Percentiles rank a stretch among this genome's conserved stretches.
These are phyloP conservation scores for Argentina silus DNA, from an alignment of 2,797 vertebrate genomes.

Conservation along the genomic window DNA sequence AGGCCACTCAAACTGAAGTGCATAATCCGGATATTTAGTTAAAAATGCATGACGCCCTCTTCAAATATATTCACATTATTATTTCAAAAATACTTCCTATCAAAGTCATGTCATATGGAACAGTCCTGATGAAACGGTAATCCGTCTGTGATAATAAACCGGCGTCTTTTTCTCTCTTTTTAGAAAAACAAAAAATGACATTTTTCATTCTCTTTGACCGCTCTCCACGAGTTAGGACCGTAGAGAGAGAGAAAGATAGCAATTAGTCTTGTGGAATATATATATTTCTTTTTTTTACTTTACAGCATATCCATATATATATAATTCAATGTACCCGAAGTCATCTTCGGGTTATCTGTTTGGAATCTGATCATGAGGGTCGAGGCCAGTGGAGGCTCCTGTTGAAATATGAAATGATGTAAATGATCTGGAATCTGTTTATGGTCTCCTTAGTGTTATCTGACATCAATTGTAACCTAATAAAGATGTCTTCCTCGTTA, in stretches of 20 bases:
- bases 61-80: slow-evolving; percentile 74
- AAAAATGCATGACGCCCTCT: slow-evolving; percentile 54
- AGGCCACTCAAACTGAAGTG: slow-evolving; percentile 31
- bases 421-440: slow-evolving; percentile 27
- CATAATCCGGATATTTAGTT: slow-evolving; percentile 30
- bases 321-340: too few species aligned
- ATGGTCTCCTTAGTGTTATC: slow-evolving; percentile 30
- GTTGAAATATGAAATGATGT: slow-evolving; percentile 6
- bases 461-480: slow-evolving; percentile 46
- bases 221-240: not conserved
- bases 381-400: not conserved
- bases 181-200: not conserved
- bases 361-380: too few species aligned
- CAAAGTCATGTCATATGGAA: slow-evolving; percentile 59
- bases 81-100: slow-evolving; percentile 54
- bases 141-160: slow-evolving; percentile 58
- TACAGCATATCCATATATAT: too few species aligned
- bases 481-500: slow-evolving; percentile 61
- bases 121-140: slow-evolving; percentile 61
- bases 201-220: not conserved
- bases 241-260: slow-evolving; percentile 15
- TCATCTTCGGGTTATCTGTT: too few species aligned
- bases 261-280: too few species aligned
- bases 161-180: not conserved
- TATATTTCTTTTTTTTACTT: too few species aligned